phyloP scores from a whole-genome alignment of 2,113 vertebrate species.

The Ifrita kowaldi region DNA sequence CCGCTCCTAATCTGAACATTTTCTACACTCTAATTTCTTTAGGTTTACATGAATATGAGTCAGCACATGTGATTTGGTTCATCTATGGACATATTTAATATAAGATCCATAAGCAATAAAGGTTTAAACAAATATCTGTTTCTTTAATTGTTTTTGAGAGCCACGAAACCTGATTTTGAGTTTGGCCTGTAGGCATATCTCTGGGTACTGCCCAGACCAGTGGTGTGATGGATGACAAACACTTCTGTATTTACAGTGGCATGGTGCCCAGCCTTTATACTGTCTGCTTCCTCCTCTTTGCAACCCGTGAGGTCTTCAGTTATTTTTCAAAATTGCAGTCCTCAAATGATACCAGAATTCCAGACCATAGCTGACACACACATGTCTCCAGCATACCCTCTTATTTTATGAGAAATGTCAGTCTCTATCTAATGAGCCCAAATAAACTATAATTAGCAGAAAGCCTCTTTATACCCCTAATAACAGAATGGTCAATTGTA shows the following conservation, averaged over 20 bases:
- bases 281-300: constrained; percentile 14
- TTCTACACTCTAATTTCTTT: neutral
- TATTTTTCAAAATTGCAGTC: constrained; percentile 22
- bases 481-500: constrained; percentile 34
- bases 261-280: constrained; percentile 1
- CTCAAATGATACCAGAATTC: neutral
- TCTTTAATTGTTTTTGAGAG: constrained; percentile 25
- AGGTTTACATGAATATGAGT: neutral
- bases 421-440: constrained; percentile 30
- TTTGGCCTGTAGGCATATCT: neutral
- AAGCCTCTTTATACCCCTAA: neutral
- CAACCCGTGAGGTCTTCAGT: neutral
- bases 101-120: neutral
- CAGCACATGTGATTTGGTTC: neutral
- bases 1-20: neutral
- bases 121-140: neutral
- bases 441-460: constrained; percentile 30
- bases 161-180: constrained; percentile 2
- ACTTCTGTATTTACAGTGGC: constrained; percentile 26
- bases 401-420: constrained; percentile 9
- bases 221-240: constrained; percentile 27
- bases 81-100: neutral
- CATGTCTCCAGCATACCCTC: neutral
- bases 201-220: constrained; percentile 6
- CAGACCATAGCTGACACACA: neutral